Conservation (phyloP, 1,140 invertebrate species). For the Cyclargus thomasi region DNA sequence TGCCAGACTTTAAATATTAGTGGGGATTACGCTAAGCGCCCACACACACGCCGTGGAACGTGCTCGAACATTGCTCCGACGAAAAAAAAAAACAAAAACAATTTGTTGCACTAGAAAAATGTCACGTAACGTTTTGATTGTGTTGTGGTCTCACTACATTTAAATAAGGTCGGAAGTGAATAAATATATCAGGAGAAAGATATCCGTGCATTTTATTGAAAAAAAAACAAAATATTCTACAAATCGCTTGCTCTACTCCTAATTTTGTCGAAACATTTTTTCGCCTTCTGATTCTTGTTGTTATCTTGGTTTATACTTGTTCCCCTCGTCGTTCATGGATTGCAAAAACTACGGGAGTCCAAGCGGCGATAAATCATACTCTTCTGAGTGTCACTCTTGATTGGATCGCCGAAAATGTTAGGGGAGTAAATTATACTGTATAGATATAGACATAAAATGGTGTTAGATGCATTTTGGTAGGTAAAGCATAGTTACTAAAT, state of each 20-base stretch:
- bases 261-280: not conserved
- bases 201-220: not conserved
- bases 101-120: slow-evolving; percentile 46
- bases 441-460: not conserved
- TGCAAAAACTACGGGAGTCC: not conserved
- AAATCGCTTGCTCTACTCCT: not conserved
- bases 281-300: not conserved
- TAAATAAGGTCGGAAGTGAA: not conserved
- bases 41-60: slow-evolving; percentile 55
- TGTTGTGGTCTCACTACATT: slow-evolving; percentile 28
- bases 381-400: slow-evolving; percentile 14
- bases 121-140: slow-evolving; percentile 46
- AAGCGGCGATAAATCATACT: slow-evolving; percentile 13
- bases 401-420: slow-evolving; percentile 6
- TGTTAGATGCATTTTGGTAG: not conserved
- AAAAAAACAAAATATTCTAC: not conserved
- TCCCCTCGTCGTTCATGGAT: not conserved
- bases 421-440: not conserved
- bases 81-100: slow-evolving; percentile 38
- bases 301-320: slow-evolving; percentile 3
- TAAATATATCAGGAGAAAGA: not conserved
- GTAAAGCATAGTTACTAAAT: not conserved
- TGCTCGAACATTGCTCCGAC: slow-evolving; percentile 42
- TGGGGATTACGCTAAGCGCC: slow-evolving; percentile 36
- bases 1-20: slow-evolving; percentile 33